phyloP scores from a whole-genome alignment of 2,113 vertebrate species.

The Alces alces region DNA sequence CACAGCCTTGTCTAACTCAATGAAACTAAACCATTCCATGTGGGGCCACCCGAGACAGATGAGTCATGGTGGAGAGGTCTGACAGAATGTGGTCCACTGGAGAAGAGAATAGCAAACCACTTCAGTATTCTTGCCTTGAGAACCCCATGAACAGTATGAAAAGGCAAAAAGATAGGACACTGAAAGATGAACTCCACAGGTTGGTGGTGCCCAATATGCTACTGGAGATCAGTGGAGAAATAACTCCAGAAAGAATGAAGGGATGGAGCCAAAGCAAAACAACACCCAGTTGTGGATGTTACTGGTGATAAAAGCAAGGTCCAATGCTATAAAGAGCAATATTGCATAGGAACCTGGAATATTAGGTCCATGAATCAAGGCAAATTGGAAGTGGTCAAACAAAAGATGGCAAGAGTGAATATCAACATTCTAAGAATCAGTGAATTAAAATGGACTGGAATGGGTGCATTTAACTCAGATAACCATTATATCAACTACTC shows the following conservation, averaged over 20 bases:
- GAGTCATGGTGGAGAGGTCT: background rate
- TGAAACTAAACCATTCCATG: background rate
- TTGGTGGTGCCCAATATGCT: background rate
- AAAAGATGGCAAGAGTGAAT: background rate
- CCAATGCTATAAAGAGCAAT: background rate
- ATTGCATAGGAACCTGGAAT: background rate
- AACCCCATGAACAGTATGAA: background rate
- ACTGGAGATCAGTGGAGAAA: background rate
- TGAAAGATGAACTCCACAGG: background rate
- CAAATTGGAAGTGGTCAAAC: background rate
- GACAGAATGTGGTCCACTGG: background rate
- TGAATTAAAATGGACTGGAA: background rate
- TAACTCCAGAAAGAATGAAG: background rate
- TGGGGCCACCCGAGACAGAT: background rate
- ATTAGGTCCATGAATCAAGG: background rate
- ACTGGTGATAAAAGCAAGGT: background rate
- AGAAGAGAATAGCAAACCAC: background rate
- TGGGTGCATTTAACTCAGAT: background rate
- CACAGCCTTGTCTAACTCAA: background rate
- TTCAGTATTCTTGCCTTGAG: background rate
- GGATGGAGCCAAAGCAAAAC: background rate
- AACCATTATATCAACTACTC: background rate
- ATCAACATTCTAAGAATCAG: background rate
- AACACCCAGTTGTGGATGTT: background rate
- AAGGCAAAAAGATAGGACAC: background rate